Evolutionary conservation across 2,888 invertebrate genomes (phyloP), one percentile per base, ranked within the genome.

Genomic region (Allygus modestus): DNA sequence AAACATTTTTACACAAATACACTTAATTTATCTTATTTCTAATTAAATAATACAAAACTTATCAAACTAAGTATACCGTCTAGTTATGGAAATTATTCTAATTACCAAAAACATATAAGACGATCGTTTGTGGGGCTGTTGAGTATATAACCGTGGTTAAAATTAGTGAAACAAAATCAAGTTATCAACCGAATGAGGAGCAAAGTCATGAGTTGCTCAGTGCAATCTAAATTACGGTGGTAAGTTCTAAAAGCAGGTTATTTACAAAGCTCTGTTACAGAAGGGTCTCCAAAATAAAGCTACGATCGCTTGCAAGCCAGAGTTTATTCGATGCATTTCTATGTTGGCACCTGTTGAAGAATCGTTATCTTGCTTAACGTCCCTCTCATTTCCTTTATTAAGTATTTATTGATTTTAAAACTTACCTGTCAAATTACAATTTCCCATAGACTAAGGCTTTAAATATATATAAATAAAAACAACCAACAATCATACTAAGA

Each of bases 321-420:
- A 58, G 9, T 23, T 58, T 58, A 58, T 58, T 58, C 58, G 58
- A 58, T 58, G 58, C 58, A 58, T 58, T 58, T 58, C 58, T 58
- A 58, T 58, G 58, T 58, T 58, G 58, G 58, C 58, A 58, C 58
- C 58, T 58, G 5, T 58, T 7, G 58, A 58, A 58, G 58, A 58
- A 58, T 58, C 46, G 12, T 58, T 7, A 51, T 51, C 12, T 58
- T 58, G n/a, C 23, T 12, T 58, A 20, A n/a, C n/a, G 58, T 58
- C 20, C 58, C 58, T 58, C 46, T 17, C 46, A 46, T 46, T 17
- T 46, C 17, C n/a, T 37, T 37, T 7, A 37, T 37, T 37, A 12
- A 46, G 7, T 46, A 46, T 46, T 46, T 37, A 7, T 37, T 37
- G n/a, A n/a, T n/a, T n/a, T n/a, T n/a, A n/a, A n/a, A n/a, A n/a